These are phyloP conservation scores for Pachyseris speciosa DNA, from an alignment of 64 coral and sea anemone species.

Conservation along the genomic window DNA sequence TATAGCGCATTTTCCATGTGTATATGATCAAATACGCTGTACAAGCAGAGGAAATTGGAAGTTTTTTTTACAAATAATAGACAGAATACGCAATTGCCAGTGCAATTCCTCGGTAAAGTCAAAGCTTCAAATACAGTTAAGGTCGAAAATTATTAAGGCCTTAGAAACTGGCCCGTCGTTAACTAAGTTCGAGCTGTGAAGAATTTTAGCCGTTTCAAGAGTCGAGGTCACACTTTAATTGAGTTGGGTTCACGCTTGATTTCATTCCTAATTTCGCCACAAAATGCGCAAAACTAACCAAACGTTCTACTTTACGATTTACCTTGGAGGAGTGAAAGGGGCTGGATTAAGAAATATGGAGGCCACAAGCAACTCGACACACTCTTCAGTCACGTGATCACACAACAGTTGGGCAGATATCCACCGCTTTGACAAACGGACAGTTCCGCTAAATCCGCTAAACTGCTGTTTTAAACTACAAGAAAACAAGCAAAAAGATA, in stretches of 20 bases:
- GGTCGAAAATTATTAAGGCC: too few relatives aligned
- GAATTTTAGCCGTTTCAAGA: too few relatives aligned
- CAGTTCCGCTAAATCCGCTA: conserved; percentile 75
- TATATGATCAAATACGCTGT: not conserved
- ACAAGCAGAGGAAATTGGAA: too few relatives aligned
- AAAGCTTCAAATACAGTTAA: not conserved
- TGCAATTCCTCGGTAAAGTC: not conserved
- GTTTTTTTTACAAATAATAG: too few relatives aligned
- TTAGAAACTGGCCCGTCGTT: too few relatives aligned
- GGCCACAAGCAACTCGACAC: conserved; percentile 86
- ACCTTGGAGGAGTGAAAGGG: conserved; percentile 87
- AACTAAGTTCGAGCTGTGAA: too few relatives aligned
- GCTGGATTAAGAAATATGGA: conserved; percentile 85
- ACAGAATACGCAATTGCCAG: not conserved
- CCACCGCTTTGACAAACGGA: conserved; percentile 93
- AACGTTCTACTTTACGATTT: not conserved
- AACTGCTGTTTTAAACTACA: conserved; percentile 84
- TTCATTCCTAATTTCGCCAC: not conserved
- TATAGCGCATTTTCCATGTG: not conserved
- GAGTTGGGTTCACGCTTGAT: not conserved
- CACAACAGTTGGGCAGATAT: conserved; percentile 78
- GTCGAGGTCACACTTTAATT: too few relatives aligned
- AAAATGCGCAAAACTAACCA: not conserved
- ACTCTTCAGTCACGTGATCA: conserved; percentile 89
- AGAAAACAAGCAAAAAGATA: not conserved